Conservation (phyloP, 2,888 invertebrate species). For the Dicranocentrus wangi region DNA sequence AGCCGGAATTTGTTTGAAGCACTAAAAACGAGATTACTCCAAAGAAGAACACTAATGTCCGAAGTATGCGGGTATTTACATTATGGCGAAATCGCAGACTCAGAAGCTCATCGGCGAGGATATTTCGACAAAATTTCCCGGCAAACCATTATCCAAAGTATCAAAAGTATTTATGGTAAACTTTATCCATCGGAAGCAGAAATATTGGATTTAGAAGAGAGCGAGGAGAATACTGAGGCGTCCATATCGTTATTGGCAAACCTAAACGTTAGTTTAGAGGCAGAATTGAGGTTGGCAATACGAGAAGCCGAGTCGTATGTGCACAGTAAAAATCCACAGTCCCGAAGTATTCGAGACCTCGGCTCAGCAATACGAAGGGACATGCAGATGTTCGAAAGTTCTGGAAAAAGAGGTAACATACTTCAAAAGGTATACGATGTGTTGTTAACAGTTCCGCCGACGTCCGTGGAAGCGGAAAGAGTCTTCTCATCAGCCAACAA, state of each 20-base stretch:
- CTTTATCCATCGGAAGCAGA: not conserved
- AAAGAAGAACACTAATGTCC: not conserved
- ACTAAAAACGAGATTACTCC: not conserved
- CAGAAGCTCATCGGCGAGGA: not conserved
- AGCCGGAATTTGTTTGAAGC: not conserved
- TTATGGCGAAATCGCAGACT: not conserved
- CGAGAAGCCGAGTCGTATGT: not conserved
- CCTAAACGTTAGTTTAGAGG: not conserved
- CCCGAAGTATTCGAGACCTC: too few species aligned
- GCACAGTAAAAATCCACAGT: not conserved
- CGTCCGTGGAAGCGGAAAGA: not conserved
- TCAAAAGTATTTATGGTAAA: too few species aligned
- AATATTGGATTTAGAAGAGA: not conserved
- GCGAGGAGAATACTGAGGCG: not conserved
- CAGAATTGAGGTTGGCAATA: not conserved
- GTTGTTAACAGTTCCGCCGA: not conserved
- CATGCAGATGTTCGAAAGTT: not conserved
- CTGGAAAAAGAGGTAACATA: not conserved
- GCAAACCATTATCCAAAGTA: not conserved
- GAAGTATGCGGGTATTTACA: not conserved
- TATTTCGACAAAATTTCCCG: not conserved
- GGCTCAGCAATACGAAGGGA: not conserved
- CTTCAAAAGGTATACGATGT: not conserved
- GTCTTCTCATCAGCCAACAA: not conserved
- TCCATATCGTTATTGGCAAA: too few species aligned